phyloP scores from a whole-genome alignment of 1,140 invertebrate genomes.

The Trypoxylus dichotomus region DNA sequence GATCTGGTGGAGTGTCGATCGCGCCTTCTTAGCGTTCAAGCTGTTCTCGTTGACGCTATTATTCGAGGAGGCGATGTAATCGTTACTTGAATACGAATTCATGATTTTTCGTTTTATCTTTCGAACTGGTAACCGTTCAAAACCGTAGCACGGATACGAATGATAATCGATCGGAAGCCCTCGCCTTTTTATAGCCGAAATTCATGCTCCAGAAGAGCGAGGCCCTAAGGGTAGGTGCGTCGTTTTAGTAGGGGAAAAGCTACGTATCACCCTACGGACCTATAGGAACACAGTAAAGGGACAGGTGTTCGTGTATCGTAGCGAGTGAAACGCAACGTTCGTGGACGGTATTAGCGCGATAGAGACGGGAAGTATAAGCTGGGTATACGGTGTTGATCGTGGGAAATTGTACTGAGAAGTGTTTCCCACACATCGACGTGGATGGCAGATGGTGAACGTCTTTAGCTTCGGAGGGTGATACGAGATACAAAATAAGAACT shows the following conservation, averaged over 20 bases:
- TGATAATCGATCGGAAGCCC: constrained; percentile 31
- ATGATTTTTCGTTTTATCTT: constrained; percentile 33
- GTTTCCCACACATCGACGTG: constrained; percentile 49
- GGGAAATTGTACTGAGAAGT: constrained; percentile 49
- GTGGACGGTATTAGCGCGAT: constrained; percentile 31
- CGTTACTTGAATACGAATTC: constrained; percentile 43
- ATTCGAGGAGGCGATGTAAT: constrained; percentile 47
- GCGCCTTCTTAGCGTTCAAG: constrained; percentile 50
- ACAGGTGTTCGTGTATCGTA: constrained; percentile 51
- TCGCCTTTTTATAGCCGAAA: constrained; percentile 42
- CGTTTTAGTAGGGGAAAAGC: constrained; percentile 35
- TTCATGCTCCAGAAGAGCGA: constrained; percentile 42
- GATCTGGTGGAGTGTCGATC: constrained; percentile 48
- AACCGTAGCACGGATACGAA: constrained; percentile 38
- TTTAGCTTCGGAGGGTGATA: neutral
- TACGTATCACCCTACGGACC: constrained; percentile 38
- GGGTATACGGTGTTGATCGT: constrained; percentile 49
- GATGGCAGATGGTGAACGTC: constrained; percentile 3
- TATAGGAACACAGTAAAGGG: constrained; percentile 47
- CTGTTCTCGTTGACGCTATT: constrained; percentile 52
- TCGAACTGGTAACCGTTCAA: neutral
- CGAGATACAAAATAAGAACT: neutral
- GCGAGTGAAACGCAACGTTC: constrained; percentile 36
- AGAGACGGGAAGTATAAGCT: constrained; percentile 39
- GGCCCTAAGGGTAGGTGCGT: constrained; percentile 45